These are phyloP conservation scores for Pseudobourletiella spinata DNA, from an alignment of 1,140 invertebrate genomes.

Conservation along the genomic window DNA sequence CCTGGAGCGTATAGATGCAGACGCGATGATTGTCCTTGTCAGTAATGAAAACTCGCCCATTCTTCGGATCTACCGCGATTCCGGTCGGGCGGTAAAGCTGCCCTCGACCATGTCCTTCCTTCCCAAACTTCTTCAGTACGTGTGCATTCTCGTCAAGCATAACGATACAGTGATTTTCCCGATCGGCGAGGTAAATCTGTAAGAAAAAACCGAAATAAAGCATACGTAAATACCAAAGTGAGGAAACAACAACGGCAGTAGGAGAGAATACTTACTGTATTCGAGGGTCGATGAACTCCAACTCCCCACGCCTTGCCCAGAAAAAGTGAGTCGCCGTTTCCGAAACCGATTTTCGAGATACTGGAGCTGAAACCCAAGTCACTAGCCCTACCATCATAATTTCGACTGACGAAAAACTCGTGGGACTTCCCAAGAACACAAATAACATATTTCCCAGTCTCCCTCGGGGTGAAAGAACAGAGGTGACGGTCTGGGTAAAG, in stretches of 20 bases:
- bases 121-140: conserved; percentile 46
- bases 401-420: background rate
- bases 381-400: background rate
- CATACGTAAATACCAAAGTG: background rate
- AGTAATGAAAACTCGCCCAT: conserved; percentile 74
- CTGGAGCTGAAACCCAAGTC: background rate
- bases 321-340: background rate
- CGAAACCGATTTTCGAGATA: background rate
- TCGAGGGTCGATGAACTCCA: background rate
- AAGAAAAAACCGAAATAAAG: no score
- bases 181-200: conserved; percentile 20
- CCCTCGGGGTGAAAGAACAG: background rate
- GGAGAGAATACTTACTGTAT: no score
- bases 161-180: conserved; percentile 7
- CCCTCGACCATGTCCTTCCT: conserved; percentile 44
- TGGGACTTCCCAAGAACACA: background rate
- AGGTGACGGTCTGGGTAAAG: background rate
- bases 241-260: background rate
- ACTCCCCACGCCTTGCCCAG: background rate
- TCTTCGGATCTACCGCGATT: conserved; percentile 44
- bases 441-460: background rate
- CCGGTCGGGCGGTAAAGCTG: conserved; percentile 54
- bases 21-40: conserved; percentile 95
- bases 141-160: conserved; percentile 38
- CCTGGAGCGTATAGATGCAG: conserved; percentile 70